A percentile compares a stretch with the other conserved stretches of the same genome.
phyloP scores from a whole-genome alignment of 2,113 vertebrate genomes.

The Myotis davidii region DNA sequence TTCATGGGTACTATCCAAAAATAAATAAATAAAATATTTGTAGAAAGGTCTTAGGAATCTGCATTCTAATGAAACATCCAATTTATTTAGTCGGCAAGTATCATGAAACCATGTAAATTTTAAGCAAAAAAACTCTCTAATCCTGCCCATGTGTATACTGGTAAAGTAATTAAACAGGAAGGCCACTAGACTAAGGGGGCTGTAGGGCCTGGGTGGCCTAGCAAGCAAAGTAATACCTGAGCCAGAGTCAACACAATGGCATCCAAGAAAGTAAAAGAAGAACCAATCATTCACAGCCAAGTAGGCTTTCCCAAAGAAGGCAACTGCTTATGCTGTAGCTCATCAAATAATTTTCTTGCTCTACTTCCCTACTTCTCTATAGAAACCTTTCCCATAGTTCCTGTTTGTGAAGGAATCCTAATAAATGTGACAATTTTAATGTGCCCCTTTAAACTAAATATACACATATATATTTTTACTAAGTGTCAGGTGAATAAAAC shows the following conservation, averaged over 20 bases:
- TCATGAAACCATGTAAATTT: neutral
- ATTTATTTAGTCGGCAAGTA: neutral
- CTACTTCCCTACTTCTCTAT: neutral
- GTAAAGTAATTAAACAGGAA: neutral
- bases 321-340: neutral
- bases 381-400: neutral
- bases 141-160: neutral
- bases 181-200: neutral
- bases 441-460: neutral
- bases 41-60: neutral
- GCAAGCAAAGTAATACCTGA: neutral
- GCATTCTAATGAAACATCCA: neutral
- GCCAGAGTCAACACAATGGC: neutral
- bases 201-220: neutral
- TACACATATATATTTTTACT: neutral
- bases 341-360: neutral
- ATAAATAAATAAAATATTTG: neutral
- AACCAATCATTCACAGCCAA: neutral
- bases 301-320: neutral
- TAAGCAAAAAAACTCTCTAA: neutral
- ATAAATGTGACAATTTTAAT: neutral
- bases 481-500: neutral
- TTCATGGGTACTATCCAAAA: neutral
- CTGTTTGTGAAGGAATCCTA: neutral
- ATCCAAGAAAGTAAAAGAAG: neutral